Evolutionary conservation across 37 sponge, comb jelly and placozoan species (phyloP).

Genomic region (Cladorhizidae sp.): DNA sequence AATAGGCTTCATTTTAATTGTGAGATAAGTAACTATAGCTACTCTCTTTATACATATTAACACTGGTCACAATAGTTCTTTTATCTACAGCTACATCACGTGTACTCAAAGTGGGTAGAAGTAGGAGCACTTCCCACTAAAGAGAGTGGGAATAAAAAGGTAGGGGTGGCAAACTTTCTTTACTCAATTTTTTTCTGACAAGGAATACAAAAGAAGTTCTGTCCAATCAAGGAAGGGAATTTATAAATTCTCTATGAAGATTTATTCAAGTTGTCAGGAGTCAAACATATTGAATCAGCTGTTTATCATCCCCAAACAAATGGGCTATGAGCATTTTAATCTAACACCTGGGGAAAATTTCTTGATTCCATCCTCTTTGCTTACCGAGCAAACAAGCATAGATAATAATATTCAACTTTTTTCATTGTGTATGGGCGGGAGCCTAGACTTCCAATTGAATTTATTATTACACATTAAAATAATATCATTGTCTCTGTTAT

Average conservation of each 20-base stretch:
- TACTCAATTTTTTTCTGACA: slow-evolving; percentile 15
- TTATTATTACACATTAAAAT: background rate
- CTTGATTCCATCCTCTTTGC: slow-evolving; percentile 38
- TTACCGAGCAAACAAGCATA: slow-evolving; percentile 47
- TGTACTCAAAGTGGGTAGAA: slow-evolving; percentile 56
- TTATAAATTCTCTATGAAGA: slow-evolving; percentile 19
- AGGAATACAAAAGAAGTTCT: slow-evolving; percentile 16
- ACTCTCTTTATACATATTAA: no score
- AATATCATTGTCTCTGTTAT: background rate
- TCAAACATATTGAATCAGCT: slow-evolving; percentile 14
- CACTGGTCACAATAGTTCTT: no score
- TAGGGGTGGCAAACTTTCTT: slow-evolving; percentile 28
- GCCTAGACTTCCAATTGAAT: slow-evolving; percentile 24
- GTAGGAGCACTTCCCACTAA: slow-evolving; percentile 35
- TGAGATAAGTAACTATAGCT: no score
- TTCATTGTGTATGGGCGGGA: slow-evolving; percentile 24
- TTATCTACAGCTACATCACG: background rate
- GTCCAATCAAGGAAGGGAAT: slow-evolving; percentile 57
- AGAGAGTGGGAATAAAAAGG: slow-evolving; percentile 3
- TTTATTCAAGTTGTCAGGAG: slow-evolving; percentile 16
- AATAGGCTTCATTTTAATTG: no score
- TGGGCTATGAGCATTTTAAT: slow-evolving; percentile 56
- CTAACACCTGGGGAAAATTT: slow-evolving; percentile 48
- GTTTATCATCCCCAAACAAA: slow-evolving; percentile 22
- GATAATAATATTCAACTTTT: slow-evolving; percentile 33